Base-by-base conservation (phyloP, 2,888 invertebrate genomes). In the Autographa gamma region DNA sequence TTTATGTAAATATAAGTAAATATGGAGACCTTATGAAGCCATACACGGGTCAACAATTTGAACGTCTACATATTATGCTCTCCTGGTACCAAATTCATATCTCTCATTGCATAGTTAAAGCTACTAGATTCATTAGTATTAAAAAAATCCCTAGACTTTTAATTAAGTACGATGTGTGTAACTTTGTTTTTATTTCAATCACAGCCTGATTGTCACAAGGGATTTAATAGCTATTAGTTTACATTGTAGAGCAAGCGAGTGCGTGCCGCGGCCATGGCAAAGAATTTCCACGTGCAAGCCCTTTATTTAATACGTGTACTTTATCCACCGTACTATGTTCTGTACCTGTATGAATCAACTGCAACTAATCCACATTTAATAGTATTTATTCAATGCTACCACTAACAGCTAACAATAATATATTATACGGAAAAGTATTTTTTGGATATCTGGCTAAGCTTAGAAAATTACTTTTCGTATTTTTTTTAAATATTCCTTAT, bases 141-240 rank as follows among this genome's bases (percentile, higher is more conserved):
- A 8, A 34, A 34, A 34, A 34, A 34, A 34, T 5, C 3, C 25
- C 25, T 25, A 7, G 34, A 7, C 34, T 25, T 25, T 25, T 25
- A 25, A 25, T 25, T 25, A 25, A 34, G 34, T 34, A 34, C 8
- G 6, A 34, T 8, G 7, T 34, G 8, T 8, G 7, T 34, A 8
- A 34, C 34, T 11, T 9, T 38, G 38, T 38, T 38, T 34, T 34
- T 8, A 38, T 48, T 48, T 48, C n/a, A 48, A 48, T n/a, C n/a
- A 48, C 48, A n/a, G 7, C n/a, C n/a, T 48, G n/a, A 16, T 41
- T 41, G 41, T 16, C 43, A 16, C 16, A 48, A 48, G 48, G 48
- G n/a, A 48, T 48, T 48, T 16, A n/a, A n/a, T 48, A 48, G 48
- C 48, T 48, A 48, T 48, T 48, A 48, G 48, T 48, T n/a, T 48